Evolutionary conservation across 2,888 invertebrate species (phyloP).

Genomic region (Rhagophthalmus giganteus): DNA sequence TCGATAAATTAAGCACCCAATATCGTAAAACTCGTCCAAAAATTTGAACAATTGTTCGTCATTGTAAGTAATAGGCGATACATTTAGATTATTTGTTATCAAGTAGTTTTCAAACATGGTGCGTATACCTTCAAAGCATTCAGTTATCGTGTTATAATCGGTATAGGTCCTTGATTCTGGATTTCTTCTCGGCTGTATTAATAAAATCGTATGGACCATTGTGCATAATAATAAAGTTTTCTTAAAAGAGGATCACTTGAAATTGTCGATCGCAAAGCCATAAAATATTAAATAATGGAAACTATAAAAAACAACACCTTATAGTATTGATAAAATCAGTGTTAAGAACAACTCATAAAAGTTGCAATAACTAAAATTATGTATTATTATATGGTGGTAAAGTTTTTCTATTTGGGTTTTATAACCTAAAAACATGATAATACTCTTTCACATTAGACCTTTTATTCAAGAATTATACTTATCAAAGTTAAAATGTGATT

Average conservation of each 20-base stretch:
- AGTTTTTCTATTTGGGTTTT: no score
- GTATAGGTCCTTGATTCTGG: constrained; percentile 1
- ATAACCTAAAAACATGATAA: no score
- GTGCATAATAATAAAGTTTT: no score
- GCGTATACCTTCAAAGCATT: neutral
- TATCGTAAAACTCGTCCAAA: constrained; percentile 1
- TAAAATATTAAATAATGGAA: neutral
- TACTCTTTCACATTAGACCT: no score
- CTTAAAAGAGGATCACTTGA: no score
- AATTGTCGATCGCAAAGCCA: no score
- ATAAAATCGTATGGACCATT: neutral
- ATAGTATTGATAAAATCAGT: no score
- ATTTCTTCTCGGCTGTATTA: neutral
- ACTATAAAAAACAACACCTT: neutral
- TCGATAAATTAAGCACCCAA: neutral
- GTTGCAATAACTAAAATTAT: no score
- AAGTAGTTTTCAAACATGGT: constrained; percentile 1
- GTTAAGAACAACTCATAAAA: no score
- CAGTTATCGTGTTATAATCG: neutral
- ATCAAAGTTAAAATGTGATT: no score
- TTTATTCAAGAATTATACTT: no score
- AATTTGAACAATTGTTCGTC: neutral
- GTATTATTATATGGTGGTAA: no score
- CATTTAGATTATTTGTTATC: neutral
- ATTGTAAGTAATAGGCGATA: neutral